Conservation (phyloP, 2,113 vertebrate genomes). For the Lonchura striata region DNA sequence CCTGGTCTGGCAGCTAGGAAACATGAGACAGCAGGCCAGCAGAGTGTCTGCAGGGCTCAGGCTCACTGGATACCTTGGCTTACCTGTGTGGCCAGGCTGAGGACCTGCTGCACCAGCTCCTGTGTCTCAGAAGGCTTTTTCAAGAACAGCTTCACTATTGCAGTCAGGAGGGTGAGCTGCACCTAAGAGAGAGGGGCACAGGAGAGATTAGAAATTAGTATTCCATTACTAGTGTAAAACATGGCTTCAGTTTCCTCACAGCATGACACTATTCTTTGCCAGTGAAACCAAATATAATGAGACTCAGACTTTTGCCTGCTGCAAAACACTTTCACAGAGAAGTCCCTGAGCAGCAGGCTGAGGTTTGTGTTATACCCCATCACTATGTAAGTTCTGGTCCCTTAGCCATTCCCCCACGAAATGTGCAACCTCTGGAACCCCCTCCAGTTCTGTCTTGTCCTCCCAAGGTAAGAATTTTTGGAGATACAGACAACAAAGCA, state of each 20-base stretch:
- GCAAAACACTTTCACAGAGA: neutral
- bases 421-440: neutral
- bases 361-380: neutral
- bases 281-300: neutral
- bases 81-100: slow-evolving; percentile 96
- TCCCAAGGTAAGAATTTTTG: neutral
- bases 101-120: slow-evolving; percentile 94
- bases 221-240: neutral
- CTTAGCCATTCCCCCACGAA: neutral
- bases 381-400: neutral
- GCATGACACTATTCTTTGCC: neutral
- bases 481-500: neutral
- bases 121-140: slow-evolving; percentile 98
- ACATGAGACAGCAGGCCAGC: neutral
- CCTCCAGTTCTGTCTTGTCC: neutral
- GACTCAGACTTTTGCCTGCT: neutral
- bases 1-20: neutral
- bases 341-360: neutral
- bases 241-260: neutral
- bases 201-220: neutral
- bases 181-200: slow-evolving; percentile 73
- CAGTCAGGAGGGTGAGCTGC: slow-evolving; percentile 92
- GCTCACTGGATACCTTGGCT: neutral
- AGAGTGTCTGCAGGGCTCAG: neutral
- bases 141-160: slow-evolving; percentile 94